These are phyloP conservation scores for Drosophila ironensis DNA, from an alignment of 1,140 invertebrate genomes.

Conservation along the genomic window DNA sequence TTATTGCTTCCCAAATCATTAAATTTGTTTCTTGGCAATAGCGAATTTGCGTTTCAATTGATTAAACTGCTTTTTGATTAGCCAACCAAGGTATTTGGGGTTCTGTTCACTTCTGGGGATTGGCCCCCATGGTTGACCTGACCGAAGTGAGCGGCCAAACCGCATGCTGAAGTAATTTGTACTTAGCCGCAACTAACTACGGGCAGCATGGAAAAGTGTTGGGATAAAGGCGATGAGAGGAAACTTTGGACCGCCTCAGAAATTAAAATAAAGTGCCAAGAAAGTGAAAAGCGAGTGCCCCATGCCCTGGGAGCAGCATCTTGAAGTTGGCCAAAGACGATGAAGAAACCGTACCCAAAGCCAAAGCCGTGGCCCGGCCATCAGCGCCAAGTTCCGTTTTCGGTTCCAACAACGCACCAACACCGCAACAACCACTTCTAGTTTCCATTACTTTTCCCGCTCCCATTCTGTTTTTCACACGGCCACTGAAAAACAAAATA, in stretches of 20 bases:
- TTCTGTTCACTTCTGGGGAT: background rate
- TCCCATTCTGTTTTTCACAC: constrained; percentile 1
- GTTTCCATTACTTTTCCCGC: constrained; percentile 45
- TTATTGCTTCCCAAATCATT: too few relatives aligned
- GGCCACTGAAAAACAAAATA: background rate
- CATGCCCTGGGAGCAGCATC: constrained; percentile 30
- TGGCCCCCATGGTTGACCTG: constrained; percentile 21
- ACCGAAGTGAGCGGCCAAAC: constrained; percentile 33
- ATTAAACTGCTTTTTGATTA: too few relatives aligned
- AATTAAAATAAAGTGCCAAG: constrained; percentile 79
- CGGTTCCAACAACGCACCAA: too few relatives aligned
- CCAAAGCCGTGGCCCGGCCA: constrained; percentile 33
- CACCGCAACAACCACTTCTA: constrained; percentile 47
- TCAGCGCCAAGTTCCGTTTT: constrained; percentile 49
- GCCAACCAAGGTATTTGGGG: background rate
- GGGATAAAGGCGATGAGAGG: constrained; percentile 17
- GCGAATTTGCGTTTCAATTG: too few relatives aligned
- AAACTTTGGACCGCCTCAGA: constrained; percentile 60
- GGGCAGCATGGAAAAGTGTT: constrained; percentile 32
- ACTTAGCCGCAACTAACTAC: constrained; percentile 64
- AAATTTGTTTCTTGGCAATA: too few relatives aligned
- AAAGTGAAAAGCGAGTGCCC: constrained; percentile 69
- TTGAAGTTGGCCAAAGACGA: constrained; percentile 57
- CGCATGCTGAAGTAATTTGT: constrained; percentile 67
- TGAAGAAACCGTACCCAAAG: too few relatives aligned